Base-by-base conservation (phyloP, 2,888 invertebrate species). In the Dromius quadrimaculatus region DNA sequence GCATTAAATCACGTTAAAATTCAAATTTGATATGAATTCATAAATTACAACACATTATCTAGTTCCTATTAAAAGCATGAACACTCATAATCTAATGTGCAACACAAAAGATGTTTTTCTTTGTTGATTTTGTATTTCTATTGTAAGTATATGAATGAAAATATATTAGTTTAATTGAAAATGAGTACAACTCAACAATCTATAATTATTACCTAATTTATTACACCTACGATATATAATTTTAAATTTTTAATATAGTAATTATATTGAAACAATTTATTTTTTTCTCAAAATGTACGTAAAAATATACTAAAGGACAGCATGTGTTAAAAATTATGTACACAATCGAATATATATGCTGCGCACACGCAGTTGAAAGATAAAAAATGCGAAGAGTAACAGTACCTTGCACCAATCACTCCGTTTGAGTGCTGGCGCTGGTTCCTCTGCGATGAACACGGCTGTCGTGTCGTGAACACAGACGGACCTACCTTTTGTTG, bases 331-430 rank as follows among this genome's bases (percentile, higher is more conserved):
- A 54, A 59, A 43, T 23, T 59, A 43, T 68, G 68, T 68, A 68
- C 68, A 68, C 59, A 68, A 36, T 41, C 23, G 47, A 50, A 54
- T 54, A 11, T 17, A 43, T 19, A 43, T 43, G 43, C 43, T 43
- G 43, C 43, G 43, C 19, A n/a, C n/a, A 6, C 19, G 43, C 47
- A 50, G 17, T 9, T 17, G 6, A 28, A 34, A 50, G 17, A 43
- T 59, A 59, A 68, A 74, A 76, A 76, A 78, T 78, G 73, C 76
- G 75, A 74, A n/a, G n/a, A n/a, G n/a, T n/a, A 83, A 90, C 89
- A 86, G 88, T 90, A 90, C 90, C 90, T 91, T 88, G 90, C 89
- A 90, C 90, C 88, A 87, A 88, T 87, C 89, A 85, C 90, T 90
- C 90, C 80, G 87, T 89, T 90, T 89, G 90, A 90, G 89, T 84